phyloP scores from a whole-genome alignment of 2,888 invertebrate species.

The Epinotia nisella region DNA sequence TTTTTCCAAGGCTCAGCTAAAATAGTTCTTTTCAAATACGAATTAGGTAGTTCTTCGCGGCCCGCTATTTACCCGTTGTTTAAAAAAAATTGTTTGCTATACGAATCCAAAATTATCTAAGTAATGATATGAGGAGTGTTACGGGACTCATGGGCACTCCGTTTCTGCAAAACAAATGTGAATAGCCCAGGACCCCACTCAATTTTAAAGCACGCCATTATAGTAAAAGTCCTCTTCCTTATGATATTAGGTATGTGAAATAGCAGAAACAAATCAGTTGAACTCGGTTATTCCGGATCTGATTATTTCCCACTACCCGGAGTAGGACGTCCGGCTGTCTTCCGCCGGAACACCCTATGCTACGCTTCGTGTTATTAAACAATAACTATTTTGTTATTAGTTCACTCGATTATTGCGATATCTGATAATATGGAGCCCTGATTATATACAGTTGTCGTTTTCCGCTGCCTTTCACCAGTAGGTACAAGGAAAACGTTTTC shows the following conservation, averaged over 20 bases:
- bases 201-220: constrained; percentile 17
- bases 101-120: neutral
- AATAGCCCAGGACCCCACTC: constrained; percentile 14
- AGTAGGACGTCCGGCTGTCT: constrained; percentile 53
- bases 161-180: constrained; percentile 17
- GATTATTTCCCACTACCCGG: constrained; percentile 53
- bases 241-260: constrained; percentile 27
- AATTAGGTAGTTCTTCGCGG: neutral
- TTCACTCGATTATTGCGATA: constrained; percentile 20
- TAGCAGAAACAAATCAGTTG: constrained; percentile 36
- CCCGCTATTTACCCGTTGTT: neutral
- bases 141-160: neutral
- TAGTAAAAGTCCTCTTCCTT: constrained; percentile 26
- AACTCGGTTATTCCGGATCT: constrained; percentile 50
- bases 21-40: too few species aligned
- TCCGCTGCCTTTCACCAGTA: neutral
- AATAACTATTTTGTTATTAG: constrained; percentile 20
- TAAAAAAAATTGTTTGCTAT: neutral
- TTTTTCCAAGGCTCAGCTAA: too few species aligned
- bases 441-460: neutral
- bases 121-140: neutral
- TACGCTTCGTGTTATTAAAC: constrained; percentile 25
- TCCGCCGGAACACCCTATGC: constrained; percentile 48
- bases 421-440: neutral
- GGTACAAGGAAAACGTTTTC: neutral